phyloP scores from a whole-genome alignment of 2,888 invertebrate species.

The Heliconius erato region DNA sequence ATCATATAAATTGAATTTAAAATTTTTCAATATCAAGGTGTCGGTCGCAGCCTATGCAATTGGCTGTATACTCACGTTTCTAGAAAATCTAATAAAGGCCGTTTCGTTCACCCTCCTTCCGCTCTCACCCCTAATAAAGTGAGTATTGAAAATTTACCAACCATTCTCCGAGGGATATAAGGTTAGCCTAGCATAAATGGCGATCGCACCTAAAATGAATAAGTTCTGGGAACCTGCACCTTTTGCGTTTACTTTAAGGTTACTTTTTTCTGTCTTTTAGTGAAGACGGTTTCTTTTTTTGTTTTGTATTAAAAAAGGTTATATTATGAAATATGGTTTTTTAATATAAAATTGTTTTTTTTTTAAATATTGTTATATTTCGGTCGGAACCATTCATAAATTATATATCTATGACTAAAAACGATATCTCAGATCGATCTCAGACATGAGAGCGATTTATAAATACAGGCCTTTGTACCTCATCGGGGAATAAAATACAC shows the following conservation, averaged over 20 bases:
- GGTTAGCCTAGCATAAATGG: conserved; percentile 77
- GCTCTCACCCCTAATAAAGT: conserved; percentile 83
- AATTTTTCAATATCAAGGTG: conserved; percentile 70
- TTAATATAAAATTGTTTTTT: not conserved
- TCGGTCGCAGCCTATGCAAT: conserved; percentile 72
- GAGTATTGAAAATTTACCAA: conserved; percentile 87
- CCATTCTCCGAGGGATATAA: conserved; percentile 84
- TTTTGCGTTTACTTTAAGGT: conserved; percentile 48
- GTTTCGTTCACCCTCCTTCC: conserved; percentile 79
- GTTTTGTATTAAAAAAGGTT: conserved; percentile 57
- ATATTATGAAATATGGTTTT: conserved; percentile 65
- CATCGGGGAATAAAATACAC: too few relatives aligned
- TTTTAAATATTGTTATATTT: not conserved
- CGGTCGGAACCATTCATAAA: too few relatives aligned
- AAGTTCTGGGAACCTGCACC: conserved; percentile 27
- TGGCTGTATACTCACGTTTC: conserved; percentile 73
- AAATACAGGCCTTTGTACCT: too few relatives aligned
- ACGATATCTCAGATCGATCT: too few relatives aligned
- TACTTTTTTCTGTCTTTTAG: conserved; percentile 23
- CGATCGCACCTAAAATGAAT: conserved; percentile 65
- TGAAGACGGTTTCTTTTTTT: conserved; percentile 64
- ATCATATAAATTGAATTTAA: conserved; percentile 43
- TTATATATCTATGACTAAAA: too few relatives aligned
- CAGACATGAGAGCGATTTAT: too few relatives aligned
- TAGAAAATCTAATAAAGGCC: conserved; percentile 84